phyloP scores from a whole-genome alignment of 1,140 invertebrate genomes.

The Solenopsis invicta region DNA sequence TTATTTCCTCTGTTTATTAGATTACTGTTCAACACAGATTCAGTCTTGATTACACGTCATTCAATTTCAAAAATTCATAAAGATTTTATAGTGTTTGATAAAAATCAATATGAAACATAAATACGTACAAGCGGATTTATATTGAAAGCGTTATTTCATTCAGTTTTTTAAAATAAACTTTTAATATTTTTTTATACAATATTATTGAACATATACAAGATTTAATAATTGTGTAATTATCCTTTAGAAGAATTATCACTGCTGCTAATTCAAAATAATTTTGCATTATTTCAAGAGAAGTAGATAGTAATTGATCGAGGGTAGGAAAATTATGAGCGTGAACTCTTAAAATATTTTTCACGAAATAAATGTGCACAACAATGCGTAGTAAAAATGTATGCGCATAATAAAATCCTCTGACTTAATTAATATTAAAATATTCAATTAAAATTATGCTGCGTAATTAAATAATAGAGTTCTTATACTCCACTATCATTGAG shows the following conservation, averaged over 20 bases:
- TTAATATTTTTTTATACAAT: background rate
- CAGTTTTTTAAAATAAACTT: background rate
- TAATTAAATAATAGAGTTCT: constrained; percentile 7
- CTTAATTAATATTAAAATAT: constrained; percentile 24
- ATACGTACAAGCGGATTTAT: background rate
- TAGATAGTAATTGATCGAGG: background rate
- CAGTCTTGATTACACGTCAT: background rate
- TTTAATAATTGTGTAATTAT: background rate
- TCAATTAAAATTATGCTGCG: background rate
- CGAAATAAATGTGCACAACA: background rate
- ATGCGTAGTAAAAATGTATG: background rate
- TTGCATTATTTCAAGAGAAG: background rate
- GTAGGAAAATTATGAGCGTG: background rate
- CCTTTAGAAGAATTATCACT: background rate
- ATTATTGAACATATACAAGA: background rate
- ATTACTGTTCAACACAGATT: background rate
- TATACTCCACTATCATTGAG: constrained; percentile 3
- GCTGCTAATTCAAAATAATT: background rate
- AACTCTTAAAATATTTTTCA: background rate
- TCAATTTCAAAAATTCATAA: background rate
- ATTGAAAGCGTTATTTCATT: background rate
- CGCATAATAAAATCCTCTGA: background rate
- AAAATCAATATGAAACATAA: background rate
- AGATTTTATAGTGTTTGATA: background rate
- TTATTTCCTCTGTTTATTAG: background rate